Evolutionary conservation across 2,888 invertebrate genomes (phyloP), one percentile per base, ranked within the genome.

Genomic region (Mycalesis mineus): DNA sequence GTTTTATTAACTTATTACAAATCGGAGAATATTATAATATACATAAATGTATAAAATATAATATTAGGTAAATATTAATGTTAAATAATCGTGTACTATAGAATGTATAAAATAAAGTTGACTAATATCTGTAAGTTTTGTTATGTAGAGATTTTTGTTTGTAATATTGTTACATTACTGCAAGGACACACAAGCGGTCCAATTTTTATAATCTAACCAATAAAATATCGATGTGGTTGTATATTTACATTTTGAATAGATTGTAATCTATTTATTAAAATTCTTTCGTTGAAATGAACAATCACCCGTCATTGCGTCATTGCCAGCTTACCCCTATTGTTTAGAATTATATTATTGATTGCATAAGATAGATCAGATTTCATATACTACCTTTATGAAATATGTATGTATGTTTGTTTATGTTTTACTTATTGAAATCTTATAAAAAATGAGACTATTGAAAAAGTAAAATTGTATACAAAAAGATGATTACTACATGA

Each of bases 161-260:
- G 88, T 88, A 88, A 88, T 86, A 86, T 89, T 88, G 88, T 89
- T 89, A 87, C 78, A 88, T 75, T 86, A 83, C 84, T 80, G 79
- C 76, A 75, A 78, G 88, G 87, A 85, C 85, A 82, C 78, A 78
- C 79, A 78, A 77, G 83, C 78, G 88, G 88, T 87, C 88, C 88
- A 89, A 88, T 89, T 89, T 88, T 89, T 88, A 88, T 89, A 89
- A 88, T 81, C 86, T 88, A 88, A 89, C 88, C 88, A 89, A 88
- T 88, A 87, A 88, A 88, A 85, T 88, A 88, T 88, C 81, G 87
- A 89, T 88, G 88, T 89, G 88, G 88, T 88, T 89, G 88, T 89
- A 87, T 86, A 88, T 88, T 88, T 88, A 87, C 86, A 88, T 86
- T 87, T 88, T 85, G 75, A 86, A 87, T 86, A 87, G 84, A 87